These are phyloP conservation scores for Hydractinia echinata DNA, from an alignment of 30 jellyfish, hydroid and myxozoan species.

Conservation along the genomic window DNA sequence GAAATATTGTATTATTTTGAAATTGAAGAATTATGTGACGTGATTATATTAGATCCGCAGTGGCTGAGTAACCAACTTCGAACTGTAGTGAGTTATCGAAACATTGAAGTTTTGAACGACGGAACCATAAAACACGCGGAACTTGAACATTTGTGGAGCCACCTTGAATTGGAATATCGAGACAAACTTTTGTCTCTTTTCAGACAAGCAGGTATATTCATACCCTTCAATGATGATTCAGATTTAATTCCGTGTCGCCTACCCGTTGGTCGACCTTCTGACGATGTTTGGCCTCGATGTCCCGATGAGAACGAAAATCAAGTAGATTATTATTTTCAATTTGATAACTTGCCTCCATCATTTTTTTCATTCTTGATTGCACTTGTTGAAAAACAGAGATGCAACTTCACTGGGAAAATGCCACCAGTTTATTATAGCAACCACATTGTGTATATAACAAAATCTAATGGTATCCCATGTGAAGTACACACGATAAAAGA, in stretches of 20 bases:
- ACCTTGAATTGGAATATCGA: constrained; percentile 21
- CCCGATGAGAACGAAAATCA: constrained; percentile 35
- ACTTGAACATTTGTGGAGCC: constrained; percentile 13
- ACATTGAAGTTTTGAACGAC: not conserved
- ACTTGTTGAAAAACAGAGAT: constrained; percentile 19
- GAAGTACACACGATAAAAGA: constrained; percentile 30
- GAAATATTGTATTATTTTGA: constrained; percentile 31
- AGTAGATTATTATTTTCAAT: constrained; percentile 26
- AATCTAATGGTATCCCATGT: constrained; percentile 39
- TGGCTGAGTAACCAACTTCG: constrained; percentile 49
- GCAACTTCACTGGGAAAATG: not conserved
- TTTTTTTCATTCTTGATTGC: constrained; percentile 30
- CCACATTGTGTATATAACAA: constrained; percentile 37
- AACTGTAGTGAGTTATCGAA: constrained; percentile 35
- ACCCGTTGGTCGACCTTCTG: constrained; percentile 46
- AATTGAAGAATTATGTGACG: constrained; percentile 26
- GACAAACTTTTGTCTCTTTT: constrained; percentile 17
- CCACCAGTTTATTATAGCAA: constrained; percentile 34
- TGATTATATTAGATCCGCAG: constrained; percentile 38
- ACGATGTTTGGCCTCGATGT: constrained; percentile 41
- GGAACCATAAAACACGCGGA: constrained; percentile 22
- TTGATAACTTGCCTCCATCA: constrained; percentile 44
- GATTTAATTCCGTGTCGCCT: constrained; percentile 42
- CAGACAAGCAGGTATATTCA: constrained; percentile 37
- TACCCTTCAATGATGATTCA: constrained; percentile 25